Evolutionary conservation across 2,888 invertebrate species (phyloP).

Genomic region (Andrena dorsata): DNA sequence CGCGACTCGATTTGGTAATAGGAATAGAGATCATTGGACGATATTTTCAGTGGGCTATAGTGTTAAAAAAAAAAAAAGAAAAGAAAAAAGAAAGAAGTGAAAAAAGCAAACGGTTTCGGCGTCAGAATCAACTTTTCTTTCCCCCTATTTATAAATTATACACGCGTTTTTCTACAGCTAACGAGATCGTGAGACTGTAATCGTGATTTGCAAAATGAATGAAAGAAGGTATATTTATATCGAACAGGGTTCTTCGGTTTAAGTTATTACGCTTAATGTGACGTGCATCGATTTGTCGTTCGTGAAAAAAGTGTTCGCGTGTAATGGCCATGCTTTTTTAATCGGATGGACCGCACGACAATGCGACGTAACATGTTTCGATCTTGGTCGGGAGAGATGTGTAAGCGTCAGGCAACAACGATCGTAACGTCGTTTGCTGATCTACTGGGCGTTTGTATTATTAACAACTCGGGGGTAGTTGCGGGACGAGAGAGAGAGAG

Average conservation of each 20-base stretch:
- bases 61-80: constrained; percentile 34
- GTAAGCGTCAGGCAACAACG: constrained; percentile 28
- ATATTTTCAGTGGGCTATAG: constrained; percentile 56
- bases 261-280: constrained; percentile 70
- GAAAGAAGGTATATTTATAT: constrained; percentile 70
- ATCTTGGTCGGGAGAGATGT: constrained; percentile 30
- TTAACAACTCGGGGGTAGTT: constrained; percentile 51
- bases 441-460: constrained; percentile 35
- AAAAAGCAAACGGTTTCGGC: constrained; percentile 1
- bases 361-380: constrained; percentile 34
- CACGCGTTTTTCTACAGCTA: constrained; percentile 71
- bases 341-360: constrained; percentile 29
- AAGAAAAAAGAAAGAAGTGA: constrained; percentile 18
- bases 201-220: constrained; percentile 60
- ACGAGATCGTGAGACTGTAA: constrained; percentile 75
- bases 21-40: constrained; percentile 50
- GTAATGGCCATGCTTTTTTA: constrained; percentile 66
- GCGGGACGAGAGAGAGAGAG: constrained; percentile 38
- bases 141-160: constrained; percentile 61
- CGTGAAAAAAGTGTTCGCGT: constrained; percentile 55
- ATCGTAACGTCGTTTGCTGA: constrained; percentile 40
- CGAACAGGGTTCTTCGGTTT: constrained; percentile 78
- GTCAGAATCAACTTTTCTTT: constrained; percentile 64
- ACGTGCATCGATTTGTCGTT: constrained; percentile 64
- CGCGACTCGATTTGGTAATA: constrained; percentile 68